Percentiles rank a stretch among this genome's conserved stretches.
These are phyloP conservation scores for Apis florea DNA, from an alignment of 1,140 invertebrate genomes.

Conservation along the genomic window DNA sequence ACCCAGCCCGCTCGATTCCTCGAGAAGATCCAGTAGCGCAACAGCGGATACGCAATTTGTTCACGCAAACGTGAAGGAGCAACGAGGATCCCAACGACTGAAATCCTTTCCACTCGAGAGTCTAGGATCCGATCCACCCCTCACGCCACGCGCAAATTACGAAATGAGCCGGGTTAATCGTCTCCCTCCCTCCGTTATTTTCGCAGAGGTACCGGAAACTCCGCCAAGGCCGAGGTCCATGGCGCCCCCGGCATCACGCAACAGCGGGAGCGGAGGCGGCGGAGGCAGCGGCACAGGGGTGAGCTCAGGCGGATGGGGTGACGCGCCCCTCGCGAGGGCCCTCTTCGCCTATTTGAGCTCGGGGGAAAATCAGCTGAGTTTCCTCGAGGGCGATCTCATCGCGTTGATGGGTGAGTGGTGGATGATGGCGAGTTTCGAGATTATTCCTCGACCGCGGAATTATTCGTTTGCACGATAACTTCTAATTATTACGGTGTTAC, in stretches of 20 bases:
- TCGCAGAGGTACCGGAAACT: conserved; percentile 81
- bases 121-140: not conserved
- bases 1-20: no score
- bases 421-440: not conserved
- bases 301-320: conserved; percentile 73
- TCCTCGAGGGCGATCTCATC: conserved; percentile 94
- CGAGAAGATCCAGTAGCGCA: no score
- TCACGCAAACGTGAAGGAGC: not conserved
- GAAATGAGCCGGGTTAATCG: conserved; percentile 16
- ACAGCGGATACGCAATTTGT: not conserved
- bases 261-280: conserved; percentile 73
- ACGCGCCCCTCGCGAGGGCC: conserved; percentile 87
- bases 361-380: conserved; percentile 95
- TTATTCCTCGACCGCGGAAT: not conserved
- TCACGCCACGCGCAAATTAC: not conserved
- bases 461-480: not conserved
- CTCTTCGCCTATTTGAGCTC: conserved; percentile 94
- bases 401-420: conserved; percentile 86
- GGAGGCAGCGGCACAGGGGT: conserved; percentile 60
- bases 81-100: not conserved
- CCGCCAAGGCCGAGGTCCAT: conserved; percentile 86
- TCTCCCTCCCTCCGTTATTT: not conserved
- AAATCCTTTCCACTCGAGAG: not conserved
- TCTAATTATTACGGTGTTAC: not conserved
- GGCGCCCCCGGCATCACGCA: conserved; percentile 84